Percentiles rank a stretch among this genome's conserved stretches.
Conservation (phyloP, 2,888 invertebrate species). For the Sphecodes monilicornis region DNA sequence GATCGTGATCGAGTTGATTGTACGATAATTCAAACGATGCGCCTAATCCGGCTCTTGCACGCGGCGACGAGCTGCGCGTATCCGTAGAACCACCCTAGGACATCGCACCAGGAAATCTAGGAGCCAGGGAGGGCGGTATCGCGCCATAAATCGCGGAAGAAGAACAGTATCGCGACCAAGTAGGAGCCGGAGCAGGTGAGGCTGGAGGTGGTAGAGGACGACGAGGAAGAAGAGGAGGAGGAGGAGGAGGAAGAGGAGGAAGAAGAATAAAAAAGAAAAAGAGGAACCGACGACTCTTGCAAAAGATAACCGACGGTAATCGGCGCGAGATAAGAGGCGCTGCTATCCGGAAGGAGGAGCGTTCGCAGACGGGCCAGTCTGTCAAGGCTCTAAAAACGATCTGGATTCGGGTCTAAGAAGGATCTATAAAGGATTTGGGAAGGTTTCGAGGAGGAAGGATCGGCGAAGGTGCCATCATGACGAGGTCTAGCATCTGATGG, state of each 20-base stretch:
- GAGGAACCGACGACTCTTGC: not conserved
- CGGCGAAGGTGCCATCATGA: conserved; percentile 38
- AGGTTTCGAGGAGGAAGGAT: conserved; percentile 19
- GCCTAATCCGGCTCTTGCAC: conserved; percentile 46
- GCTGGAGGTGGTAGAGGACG: conserved; percentile 23
- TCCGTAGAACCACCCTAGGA: not conserved
- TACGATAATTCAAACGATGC: conserved; percentile 30
- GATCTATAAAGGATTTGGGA: not conserved
- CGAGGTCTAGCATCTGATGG: conserved; percentile 66
- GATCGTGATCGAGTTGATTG: conserved; percentile 52
- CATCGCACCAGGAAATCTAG: not conserved
- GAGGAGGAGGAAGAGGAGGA: conserved; percentile 13
- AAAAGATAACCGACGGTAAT: conserved; percentile 19
- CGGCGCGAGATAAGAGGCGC: conserved; percentile 19
- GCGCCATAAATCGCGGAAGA: conserved; percentile 50
- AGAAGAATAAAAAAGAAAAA: not conserved
- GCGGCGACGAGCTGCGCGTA: conserved; percentile 13
- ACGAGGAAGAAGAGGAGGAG: conserved; percentile 29
- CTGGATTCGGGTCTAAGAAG: not conserved
- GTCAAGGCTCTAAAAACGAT: not conserved
- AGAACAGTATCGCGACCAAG: conserved; percentile 33
- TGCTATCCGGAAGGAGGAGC: conserved; percentile 8
- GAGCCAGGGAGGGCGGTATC: not conserved
- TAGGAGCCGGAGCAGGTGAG: conserved; percentile 31
- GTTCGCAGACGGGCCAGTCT: conserved; percentile 11